Evolutionary conservation across 2,888 invertebrate species (phyloP).

Genomic region (Colostygia pectinataria): DNA sequence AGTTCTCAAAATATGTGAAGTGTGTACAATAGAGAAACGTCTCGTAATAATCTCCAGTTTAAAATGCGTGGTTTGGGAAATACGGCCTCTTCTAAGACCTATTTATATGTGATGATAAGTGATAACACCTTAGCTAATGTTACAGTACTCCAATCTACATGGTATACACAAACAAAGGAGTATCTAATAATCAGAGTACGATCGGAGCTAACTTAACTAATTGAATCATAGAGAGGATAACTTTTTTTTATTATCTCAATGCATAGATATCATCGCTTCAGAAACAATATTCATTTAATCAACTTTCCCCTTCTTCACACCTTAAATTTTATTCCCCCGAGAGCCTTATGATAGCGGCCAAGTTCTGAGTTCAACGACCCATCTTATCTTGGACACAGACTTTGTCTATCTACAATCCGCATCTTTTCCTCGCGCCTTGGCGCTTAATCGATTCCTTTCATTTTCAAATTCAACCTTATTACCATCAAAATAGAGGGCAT

Average conservation of each 20-base stretch:
- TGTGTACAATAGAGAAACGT: too few relatives aligned
- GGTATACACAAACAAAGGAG: not conserved
- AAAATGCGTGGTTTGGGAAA: not conserved
- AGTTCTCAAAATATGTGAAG: too few relatives aligned
- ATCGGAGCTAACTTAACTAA: constrained; percentile 11
- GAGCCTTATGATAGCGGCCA: constrained; percentile 56
- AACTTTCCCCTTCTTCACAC: constrained; percentile 28
- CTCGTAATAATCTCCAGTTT: not conserved
- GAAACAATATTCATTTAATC: constrained; percentile 28
- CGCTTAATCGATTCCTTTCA: constrained; percentile 57
- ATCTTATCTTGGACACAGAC: constrained; percentile 68
- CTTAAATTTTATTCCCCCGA: constrained; percentile 37
- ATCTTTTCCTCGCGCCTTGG: constrained; percentile 53
- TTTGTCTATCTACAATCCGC: constrained; percentile 68
- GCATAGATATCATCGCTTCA: constrained; percentile 8
- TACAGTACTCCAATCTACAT: too few relatives aligned
- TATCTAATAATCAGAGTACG: not conserved
- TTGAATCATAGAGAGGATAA: constrained; percentile 14
- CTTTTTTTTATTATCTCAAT: constrained; percentile 17
- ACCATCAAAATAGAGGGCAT: constrained; percentile 45
- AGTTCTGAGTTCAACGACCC: constrained; percentile 64
- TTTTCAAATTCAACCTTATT: constrained; percentile 53
- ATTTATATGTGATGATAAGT: too few relatives aligned
- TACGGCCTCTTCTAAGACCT: not conserved
- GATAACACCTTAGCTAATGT: too few relatives aligned